Percentiles rank a stretch among this genome's conserved stretches.
These are phyloP conservation scores for Heliothis subflexa DNA, from an alignment of 1,140 invertebrate genomes.

Conservation along the genomic window DNA sequence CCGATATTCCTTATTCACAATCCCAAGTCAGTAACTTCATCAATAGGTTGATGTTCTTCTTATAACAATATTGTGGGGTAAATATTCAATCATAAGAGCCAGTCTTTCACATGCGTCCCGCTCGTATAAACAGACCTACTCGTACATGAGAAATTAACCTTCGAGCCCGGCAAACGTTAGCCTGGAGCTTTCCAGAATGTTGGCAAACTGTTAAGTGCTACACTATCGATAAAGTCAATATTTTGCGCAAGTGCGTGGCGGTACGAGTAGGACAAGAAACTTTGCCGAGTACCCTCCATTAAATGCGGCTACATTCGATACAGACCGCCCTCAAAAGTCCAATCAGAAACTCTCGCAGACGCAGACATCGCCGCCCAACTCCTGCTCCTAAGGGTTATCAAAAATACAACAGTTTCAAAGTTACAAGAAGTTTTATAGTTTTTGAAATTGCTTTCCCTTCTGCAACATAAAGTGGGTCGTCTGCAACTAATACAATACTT, in stretches of 20 bases:
- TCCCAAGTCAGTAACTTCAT: conserved; percentile 17
- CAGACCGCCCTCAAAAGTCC: conserved; percentile 2
- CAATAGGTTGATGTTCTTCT: conserved; percentile 11
- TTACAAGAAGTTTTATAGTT: conserved; percentile 37
- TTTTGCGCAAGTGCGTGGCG: conserved; percentile 18
- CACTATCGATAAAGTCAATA: conserved; percentile 38
- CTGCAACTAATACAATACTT: conserved; percentile 36
- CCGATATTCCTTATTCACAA: not conserved
- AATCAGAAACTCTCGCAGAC: not conserved
- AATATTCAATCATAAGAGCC: conserved; percentile 33
- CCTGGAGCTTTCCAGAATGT: not conserved
- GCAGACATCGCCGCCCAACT: not conserved
- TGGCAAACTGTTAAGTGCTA: conserved; percentile 26
- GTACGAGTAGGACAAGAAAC: conserved; percentile 4
- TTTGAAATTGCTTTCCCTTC: conserved; percentile 40
- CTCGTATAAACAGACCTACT: not conserved
- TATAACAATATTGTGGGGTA: not conserved
- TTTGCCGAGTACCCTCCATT: conserved; percentile 26
- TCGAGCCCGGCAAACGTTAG: conserved; percentile 1
- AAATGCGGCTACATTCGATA: conserved; percentile 12
- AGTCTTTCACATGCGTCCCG: not conserved
- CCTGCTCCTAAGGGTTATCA: conserved; percentile 26
- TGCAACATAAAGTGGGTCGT: conserved; percentile 16
- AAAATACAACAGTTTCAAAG: conserved; percentile 42
- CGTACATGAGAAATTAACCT: conserved; percentile 16